A percentile compares a stretch with the other conserved stretches of the same genome.
phyloP scores from a whole-genome alignment of 1,140 invertebrate genomes.

The Steinernema khuongi region DNA sequence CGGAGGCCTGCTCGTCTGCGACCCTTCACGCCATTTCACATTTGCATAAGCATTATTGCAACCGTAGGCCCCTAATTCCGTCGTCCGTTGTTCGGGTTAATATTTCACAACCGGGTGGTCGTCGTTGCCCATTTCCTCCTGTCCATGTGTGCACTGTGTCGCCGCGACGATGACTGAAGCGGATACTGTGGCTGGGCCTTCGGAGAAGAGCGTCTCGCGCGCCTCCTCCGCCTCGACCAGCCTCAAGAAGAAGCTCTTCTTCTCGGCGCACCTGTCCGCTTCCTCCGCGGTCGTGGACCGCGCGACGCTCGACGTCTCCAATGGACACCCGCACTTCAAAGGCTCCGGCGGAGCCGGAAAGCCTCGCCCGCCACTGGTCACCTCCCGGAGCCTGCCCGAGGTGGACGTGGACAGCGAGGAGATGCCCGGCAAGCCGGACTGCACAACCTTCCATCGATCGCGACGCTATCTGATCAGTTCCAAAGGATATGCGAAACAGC shows the following conservation, averaged over 20 bases:
- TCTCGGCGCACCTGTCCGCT: not conserved
- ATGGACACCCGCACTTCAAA: not conserved
- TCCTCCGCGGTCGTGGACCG: not conserved
- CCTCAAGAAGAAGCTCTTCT: constrained; percentile 2
- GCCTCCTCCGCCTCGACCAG: no score
- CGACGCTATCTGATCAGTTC: not conserved
- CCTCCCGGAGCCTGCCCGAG: not conserved
- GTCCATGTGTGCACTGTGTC: not conserved
- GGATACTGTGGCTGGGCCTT: not conserved
- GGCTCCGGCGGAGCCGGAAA: not conserved
- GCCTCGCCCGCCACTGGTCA: not conserved
- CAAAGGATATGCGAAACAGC: not conserved
- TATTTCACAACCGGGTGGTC: not conserved
- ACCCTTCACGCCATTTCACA: not conserved
- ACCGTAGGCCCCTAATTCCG: not conserved
- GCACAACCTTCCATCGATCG: not conserved
- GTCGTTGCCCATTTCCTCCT: not conserved
- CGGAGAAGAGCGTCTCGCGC: not conserved
- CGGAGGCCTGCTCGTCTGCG: not conserved
- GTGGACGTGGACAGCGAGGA: not conserved
- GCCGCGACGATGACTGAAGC: not conserved
- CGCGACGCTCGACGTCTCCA: not conserved
- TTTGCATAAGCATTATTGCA: constrained; percentile 3
- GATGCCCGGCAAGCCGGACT: constrained; percentile 3
- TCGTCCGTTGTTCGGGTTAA: not conserved